Evolutionary conservation across 1,140 invertebrate genomes (phyloP), one percentile per base, ranked within the genome.

Genomic region (Asobara japonica): DNA sequence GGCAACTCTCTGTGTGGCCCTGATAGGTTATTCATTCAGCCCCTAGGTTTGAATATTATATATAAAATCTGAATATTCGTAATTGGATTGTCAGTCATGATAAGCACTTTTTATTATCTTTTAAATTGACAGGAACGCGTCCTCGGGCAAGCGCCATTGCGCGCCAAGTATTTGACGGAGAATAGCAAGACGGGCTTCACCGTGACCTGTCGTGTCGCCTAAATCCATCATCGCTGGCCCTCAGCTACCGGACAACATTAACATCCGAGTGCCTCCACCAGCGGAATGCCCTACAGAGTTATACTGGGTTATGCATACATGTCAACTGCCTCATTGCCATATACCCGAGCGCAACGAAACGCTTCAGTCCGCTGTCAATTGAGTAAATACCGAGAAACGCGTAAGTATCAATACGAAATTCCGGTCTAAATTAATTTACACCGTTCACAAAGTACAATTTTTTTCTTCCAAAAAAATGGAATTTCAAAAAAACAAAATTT

Each of bases 201-300:
- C 72, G 60, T 73, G 72, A 73, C 72, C 72, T 61, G 65, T 68
- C 31, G 72, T 68, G 56, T 61, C 41, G 67, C 60, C 60, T 65
- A 73, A 69, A 69, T 73, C 72, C 61, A 69, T 73, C 71, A 73
- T 72, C 71, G 18, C 45, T 48, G 60, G 41, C 25, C 64, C 64
- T 67, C 71, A 16, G 25, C 41, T 29, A 61, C 71, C 41, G 41
- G 0, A 13, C 13, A 30, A 41, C 30, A 29, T 68, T 18, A 13
- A 56, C 51, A 56, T 56, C 22, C 51, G 22, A 56, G 22, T 56
- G 22, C 51, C 41, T 45, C n/a, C 41, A 45, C n/a, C 41, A 56
- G 22, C 22, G 20, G 20, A 56, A 56, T 56, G 13, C 41, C 41
- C 41, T 45, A 16, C 41, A 5, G n/a, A n/a, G 41, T 45, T 45